Evolutionary conservation across 2,888 invertebrate genomes (phyloP).

Genomic region (Drosophila austrosaltans): DNA sequence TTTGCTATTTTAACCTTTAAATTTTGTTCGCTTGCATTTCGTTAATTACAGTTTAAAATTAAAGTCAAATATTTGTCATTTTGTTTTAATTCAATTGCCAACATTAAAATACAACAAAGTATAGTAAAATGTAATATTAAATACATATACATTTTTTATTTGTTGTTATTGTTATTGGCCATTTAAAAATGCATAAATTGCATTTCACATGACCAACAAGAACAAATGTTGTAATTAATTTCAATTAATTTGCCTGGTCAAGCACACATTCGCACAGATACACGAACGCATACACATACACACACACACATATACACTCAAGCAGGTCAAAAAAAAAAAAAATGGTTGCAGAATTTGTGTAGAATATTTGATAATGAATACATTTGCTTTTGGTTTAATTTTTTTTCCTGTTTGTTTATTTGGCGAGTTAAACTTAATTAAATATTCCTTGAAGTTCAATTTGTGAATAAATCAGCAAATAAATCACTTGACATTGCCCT

Average conservation of each 20-base stretch:
- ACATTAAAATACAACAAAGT: slow-evolving; percentile 1
- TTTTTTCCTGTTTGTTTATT: slow-evolving; percentile 2
- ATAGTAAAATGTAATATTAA: slow-evolving; percentile 6
- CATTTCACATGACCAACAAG: slow-evolving; percentile 17
- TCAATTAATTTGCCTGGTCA: slow-evolving; percentile 48
- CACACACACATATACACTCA: neutral
- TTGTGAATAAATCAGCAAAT: slow-evolving; percentile 51
- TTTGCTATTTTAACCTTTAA: slow-evolving; percentile 17
- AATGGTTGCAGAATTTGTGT: slow-evolving; percentile 17
- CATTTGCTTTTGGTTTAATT: slow-evolving; percentile 20
- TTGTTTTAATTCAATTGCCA: slow-evolving; percentile 19
- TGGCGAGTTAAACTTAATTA: slow-evolving; percentile 21
- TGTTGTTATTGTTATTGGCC: slow-evolving; percentile 14
- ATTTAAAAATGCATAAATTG: slow-evolving; percentile 18
- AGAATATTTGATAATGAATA: slow-evolving; percentile 33
- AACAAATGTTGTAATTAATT: slow-evolving; percentile 48
- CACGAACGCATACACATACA: neutral
- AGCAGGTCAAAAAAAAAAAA: neutral
- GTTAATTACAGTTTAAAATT: slow-evolving; percentile 48
- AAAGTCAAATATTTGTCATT: slow-evolving; percentile 44
- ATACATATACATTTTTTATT: neutral
- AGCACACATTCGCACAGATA: slow-evolving; percentile 4
- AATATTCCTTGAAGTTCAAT: slow-evolving; percentile 30
- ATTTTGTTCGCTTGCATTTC: neutral
- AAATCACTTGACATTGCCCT: slow-evolving; percentile 31